These are phyloP conservation scores for Hyppa rectilinea DNA, from an alignment of 2,888 invertebrate species.

Conservation along the genomic window DNA sequence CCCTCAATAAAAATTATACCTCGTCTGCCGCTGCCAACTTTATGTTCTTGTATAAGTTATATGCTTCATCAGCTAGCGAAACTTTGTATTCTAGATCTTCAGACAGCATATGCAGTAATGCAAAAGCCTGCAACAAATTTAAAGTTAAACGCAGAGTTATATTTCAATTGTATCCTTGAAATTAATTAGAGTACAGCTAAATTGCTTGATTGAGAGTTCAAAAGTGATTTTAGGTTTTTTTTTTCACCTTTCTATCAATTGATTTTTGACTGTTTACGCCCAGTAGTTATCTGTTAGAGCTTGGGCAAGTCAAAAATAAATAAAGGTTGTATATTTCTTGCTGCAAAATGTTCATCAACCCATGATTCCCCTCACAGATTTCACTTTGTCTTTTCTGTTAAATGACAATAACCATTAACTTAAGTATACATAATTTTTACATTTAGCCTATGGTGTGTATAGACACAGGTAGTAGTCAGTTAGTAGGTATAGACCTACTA, in stretches of 20 bases:
- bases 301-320: neutral
- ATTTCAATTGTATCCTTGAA: neutral
- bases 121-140: constrained; percentile 75
- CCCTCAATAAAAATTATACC: constrained; percentile 66
- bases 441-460: no score
- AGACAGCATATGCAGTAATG: constrained; percentile 81
- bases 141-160: neutral
- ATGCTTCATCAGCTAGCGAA: constrained; percentile 80
- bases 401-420: neutral
- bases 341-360: neutral
- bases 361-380: neutral
- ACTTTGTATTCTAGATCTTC: constrained; percentile 81
- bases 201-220: no score
- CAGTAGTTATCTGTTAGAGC: neutral
- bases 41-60: constrained; percentile 84
- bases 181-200: neutral
- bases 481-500: no score
- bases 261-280: neutral
- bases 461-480: no score
- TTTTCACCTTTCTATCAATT: neutral
- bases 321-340: neutral
- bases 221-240: no score
- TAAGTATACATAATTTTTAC: no score
- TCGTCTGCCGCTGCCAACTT: constrained; percentile 78
- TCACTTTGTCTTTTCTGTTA: neutral